A percentile compares a stretch with the other conserved stretches of the same genome.
Conservation (phyloP, 2,888 invertebrate genomes). For the Podabrus alpinus region DNA sequence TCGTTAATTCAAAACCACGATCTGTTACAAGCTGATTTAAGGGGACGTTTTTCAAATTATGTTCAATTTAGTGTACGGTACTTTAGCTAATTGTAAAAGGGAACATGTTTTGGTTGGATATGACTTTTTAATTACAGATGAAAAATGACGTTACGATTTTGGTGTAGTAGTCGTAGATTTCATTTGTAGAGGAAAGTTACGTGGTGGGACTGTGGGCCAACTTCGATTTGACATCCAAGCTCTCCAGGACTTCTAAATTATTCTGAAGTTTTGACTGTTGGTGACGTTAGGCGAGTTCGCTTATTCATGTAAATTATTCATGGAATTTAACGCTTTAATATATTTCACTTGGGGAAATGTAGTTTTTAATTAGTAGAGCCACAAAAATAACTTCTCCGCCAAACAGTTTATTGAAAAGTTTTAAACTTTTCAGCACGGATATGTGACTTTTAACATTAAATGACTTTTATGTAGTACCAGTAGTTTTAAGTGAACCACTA, state of each 20-base stretch:
- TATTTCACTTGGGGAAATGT: slow-evolving; percentile 20
- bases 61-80: slow-evolving; percentile 44
- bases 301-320: slow-evolving; percentile 27
- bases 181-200: slow-evolving; percentile 28
- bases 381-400: slow-evolving; percentile 1
- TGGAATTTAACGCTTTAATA: slow-evolving; percentile 28
- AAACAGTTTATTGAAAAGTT: neutral
- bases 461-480: neutral
- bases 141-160: slow-evolving; percentile 38
- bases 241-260: slow-evolving; percentile 29
- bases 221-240: slow-evolving; percentile 27
- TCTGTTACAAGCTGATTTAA: slow-evolving; percentile 39
- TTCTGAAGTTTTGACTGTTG: slow-evolving; percentile 29
- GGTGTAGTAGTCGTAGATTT: slow-evolving; percentile 14
- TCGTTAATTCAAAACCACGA: slow-evolving; percentile 38
- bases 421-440: neutral
- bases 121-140: slow-evolving; percentile 49
- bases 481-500: neutral
- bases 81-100: slow-evolving; percentile 51
- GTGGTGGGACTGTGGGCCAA: slow-evolving; percentile 19
- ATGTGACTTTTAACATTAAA: neutral
- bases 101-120: slow-evolving; percentile 44
- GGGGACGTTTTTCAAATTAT: slow-evolving; percentile 50
- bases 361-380: slow-evolving; percentile 12
- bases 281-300: slow-evolving; percentile 28